Conservation (phyloP, 2,888 invertebrate species). For the Hemithea aestivaria region DNA sequence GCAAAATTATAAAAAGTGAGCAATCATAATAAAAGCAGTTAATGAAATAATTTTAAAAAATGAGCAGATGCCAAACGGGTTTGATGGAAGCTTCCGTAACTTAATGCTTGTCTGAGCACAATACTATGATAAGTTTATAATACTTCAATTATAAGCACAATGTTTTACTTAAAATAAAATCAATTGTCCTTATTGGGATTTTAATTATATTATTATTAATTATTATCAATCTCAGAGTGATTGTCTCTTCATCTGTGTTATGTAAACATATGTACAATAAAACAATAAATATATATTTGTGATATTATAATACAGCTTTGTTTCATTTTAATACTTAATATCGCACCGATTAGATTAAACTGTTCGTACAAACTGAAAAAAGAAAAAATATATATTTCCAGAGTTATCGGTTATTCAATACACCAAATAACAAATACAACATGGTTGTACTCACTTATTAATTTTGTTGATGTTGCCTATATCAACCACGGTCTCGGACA, state of each 20-base stretch:
- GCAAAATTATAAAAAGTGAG: too few species aligned
- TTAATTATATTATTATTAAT: conserved; percentile 39
- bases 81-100: conserved; percentile 26
- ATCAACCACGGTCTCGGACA: too few species aligned
- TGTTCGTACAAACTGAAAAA: too few species aligned
- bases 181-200: conserved; percentile 60
- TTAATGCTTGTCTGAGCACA: conserved; percentile 36
- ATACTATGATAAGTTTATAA: conserved; percentile 37
- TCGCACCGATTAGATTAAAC: too few species aligned
- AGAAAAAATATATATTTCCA: too few species aligned
- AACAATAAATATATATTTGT: conserved; percentile 76
- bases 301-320: conserved; percentile 45
- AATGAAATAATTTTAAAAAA: too few species aligned
- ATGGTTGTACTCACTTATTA: too few species aligned
- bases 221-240: conserved; percentile 57
- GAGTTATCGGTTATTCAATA: too few species aligned
- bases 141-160: conserved; percentile 51
- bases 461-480: too few species aligned
- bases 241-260: conserved; percentile 66
- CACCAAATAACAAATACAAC: too few species aligned
- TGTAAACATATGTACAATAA: conserved; percentile 69
- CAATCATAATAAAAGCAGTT: too few species aligned
- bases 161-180: conserved; percentile 47
- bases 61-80: too few species aligned
- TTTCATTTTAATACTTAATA: conserved; percentile 13